Conservation (phyloP, 2,797 vertebrate genomes). For the Sphaeramia orbicularis region DNA sequence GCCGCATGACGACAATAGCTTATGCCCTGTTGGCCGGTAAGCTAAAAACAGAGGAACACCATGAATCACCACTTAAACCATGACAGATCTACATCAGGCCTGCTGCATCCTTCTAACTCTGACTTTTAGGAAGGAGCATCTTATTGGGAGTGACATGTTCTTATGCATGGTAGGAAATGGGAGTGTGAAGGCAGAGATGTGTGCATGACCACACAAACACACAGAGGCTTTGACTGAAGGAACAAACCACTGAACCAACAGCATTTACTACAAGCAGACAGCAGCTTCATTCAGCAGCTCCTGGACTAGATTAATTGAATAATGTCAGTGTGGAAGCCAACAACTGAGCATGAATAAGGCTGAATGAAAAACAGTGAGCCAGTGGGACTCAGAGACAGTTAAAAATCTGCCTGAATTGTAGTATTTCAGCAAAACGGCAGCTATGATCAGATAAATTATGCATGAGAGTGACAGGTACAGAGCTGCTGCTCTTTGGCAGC, state of each 20-base stretch:
- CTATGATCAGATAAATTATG: constrained; percentile 73
- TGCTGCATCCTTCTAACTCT: neutral
- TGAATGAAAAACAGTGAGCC: constrained; percentile 6
- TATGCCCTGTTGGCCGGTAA: no score
- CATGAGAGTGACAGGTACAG: constrained; percentile 69
- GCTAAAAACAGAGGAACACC: constrained; percentile 41
- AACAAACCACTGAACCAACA: constrained; percentile 34
- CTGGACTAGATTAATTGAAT: constrained; percentile 25
- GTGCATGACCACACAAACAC: constrained; percentile 28
- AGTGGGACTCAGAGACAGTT: neutral
- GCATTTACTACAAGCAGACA: constrained; percentile 17
- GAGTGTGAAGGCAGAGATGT: constrained; percentile 56
- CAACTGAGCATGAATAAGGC: constrained; percentile 33
- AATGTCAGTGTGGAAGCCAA: constrained; percentile 42
- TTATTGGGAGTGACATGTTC: constrained; percentile 24
- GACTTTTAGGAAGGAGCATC: constrained; percentile 26
- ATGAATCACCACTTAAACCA: constrained; percentile 28
- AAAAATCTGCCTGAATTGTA: constrained; percentile 19
- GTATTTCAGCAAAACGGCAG: constrained; percentile 47
- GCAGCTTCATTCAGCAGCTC: constrained; percentile 37
- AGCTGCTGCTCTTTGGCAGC: constrained; percentile 60
- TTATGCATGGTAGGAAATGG: constrained; percentile 70
- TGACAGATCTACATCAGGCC: constrained; percentile 1
- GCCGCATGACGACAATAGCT: no score
- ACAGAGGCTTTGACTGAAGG: constrained; percentile 33